Evolutionary conservation across 2,888 invertebrate species (phyloP), one percentile per base, ranked within the genome.

Genomic region (Agapetus fuscipes): DNA sequence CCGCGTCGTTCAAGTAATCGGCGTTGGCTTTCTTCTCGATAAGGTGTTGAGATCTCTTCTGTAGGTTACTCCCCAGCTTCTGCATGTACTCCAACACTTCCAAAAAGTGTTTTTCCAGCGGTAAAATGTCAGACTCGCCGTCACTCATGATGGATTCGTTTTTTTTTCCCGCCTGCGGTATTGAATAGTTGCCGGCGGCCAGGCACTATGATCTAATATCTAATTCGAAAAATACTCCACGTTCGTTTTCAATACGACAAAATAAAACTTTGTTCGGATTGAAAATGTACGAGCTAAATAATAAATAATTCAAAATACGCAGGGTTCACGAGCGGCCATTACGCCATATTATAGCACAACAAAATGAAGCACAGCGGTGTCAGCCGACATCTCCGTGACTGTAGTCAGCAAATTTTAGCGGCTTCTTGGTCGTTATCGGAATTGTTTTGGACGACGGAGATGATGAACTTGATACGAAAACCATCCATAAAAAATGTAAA

Each of bases 51-150:
- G 69, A 62, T 25, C 68, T 60, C 34, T 54, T 51, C 26, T 60
- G 57, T 39, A 69, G 55, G 54, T 68, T 70, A 2, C 59, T 52
- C 24, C 69, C 69, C 3, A 69, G 57, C 53, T 64, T 69, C n/a
- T 58, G 56, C 45, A 70, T 56, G 56, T 68, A 69, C 49, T 65
- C 66, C 55, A 64, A 61, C 10, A 68, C 68, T 49, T 65, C 62
- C 5, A 20, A 4, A 20, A 20, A 4, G 9, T n/a, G n/a, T n/a
- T n/a, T n/a, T n/a, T n/a, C n/a, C n/a, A n/a, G n/a, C n/a, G n/a
- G n/a, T n/a, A n/a, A n/a, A n/a, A n/a, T n/a, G n/a, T n/a, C n/a
- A n/a, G n/a, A n/a, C n/a, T n/a, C n/a, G n/a, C 9, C 20, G 20
- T 20, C 20, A 20, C 20, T 9, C 20, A 9, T 9, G 5, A 20